These are phyloP conservation scores for Mactromeris polynyma DNA, from an alignment of 2,888 invertebrate genomes.

Conservation along the genomic window DNA sequence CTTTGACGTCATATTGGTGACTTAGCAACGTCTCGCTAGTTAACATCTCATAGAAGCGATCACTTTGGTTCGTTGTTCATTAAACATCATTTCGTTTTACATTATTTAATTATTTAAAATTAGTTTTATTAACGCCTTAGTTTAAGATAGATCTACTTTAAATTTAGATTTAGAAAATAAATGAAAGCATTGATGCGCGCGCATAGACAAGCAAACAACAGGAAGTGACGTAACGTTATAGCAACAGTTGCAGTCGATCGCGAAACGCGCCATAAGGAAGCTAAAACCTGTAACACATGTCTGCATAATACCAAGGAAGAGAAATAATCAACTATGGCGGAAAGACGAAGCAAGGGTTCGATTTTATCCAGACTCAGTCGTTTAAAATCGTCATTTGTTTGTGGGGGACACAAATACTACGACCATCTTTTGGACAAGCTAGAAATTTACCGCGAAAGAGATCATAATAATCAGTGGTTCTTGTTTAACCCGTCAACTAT, in stretches of 20 bases:
- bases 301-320: neutral
- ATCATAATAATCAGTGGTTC: neutral
- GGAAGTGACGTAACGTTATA: neutral
- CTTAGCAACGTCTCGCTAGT: neutral
- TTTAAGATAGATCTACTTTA: neutral
- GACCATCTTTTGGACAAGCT: conserved; percentile 33
- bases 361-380: neutral
- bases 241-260: neutral
- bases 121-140: neutral
- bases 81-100: neutral
- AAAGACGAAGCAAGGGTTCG: neutral
- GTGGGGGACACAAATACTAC: conserved; percentile 45
- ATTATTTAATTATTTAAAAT: neutral
- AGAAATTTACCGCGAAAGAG: neutral
- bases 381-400: neutral
- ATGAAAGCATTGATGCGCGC: neutral
- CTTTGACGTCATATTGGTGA: neutral
- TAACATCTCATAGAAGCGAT: neutral
- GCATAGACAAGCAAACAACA: neutral
- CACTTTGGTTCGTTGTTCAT: neutral
- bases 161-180: neutral
- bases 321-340: neutral
- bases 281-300: neutral
- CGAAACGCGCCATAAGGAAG: neutral
- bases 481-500: neutral